Evolutionary conservation across 2,113 vertebrate species (phyloP).

Genomic region (Chloropsis cyanopogon): DNA sequence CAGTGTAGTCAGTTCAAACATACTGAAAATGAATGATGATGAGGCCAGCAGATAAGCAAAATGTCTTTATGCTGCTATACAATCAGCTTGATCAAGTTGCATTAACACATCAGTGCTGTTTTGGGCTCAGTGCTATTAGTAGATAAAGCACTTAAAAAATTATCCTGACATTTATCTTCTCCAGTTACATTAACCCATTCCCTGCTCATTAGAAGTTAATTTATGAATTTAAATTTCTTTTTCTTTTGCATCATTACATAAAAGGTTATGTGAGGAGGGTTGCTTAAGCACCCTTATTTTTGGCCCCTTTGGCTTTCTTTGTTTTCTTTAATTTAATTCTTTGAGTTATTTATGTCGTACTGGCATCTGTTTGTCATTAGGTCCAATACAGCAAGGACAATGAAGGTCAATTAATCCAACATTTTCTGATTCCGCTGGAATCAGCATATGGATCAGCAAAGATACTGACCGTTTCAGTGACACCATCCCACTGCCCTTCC

Average conservation of each 20-base stretch:
- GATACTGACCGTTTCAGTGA: not conserved
- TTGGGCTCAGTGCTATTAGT: slow-evolving; percentile 1
- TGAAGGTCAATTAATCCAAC: slow-evolving; percentile 2
- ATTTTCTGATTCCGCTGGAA: not conserved
- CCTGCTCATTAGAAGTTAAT: not conserved
- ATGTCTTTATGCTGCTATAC: slow-evolving; percentile 1
- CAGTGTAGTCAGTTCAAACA: slow-evolving; percentile 30
- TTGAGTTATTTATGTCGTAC: slow-evolving; percentile 26
- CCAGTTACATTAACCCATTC: not conserved
- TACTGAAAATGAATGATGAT: slow-evolving; percentile 53
- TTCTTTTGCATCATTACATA: not conserved
- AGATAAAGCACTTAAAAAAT: slow-evolving; percentile 49
- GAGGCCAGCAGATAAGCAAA: slow-evolving; percentile 17
- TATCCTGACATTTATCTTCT: not conserved
- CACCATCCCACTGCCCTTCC: not conserved
- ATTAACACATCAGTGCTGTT: slow-evolving; percentile 20
- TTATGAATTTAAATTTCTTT: not conserved
- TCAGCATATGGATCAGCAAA: not conserved
- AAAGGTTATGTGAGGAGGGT: not conserved
- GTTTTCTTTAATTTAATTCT: not conserved
- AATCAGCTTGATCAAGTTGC: slow-evolving; percentile 53
- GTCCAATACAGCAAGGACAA: not conserved
- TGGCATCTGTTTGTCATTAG: slow-evolving; percentile 40
- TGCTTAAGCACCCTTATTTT: not conserved
- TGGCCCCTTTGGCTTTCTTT: not conserved